Evolutionary conservation across 2,113 vertebrate species (phyloP).

Genomic region (Uria aalge): DNA sequence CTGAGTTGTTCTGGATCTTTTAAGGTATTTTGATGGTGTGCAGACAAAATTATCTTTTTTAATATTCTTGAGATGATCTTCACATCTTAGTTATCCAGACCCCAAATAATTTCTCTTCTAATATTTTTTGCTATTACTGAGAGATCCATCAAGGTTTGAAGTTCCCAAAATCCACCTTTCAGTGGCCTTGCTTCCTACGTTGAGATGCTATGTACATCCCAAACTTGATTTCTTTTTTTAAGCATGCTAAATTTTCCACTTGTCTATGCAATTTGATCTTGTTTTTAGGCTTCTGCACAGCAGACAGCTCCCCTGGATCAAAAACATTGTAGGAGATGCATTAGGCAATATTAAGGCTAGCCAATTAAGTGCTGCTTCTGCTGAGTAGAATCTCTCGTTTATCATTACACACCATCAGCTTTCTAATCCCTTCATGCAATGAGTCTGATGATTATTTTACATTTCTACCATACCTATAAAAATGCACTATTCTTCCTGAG

Average conservation of each 20-base stretch:
- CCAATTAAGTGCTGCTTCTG: neutral
- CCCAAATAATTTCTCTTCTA: neutral
- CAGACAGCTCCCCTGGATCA: neutral
- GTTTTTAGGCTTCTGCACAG: neutral
- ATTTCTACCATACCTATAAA: neutral
- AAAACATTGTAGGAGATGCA: neutral
- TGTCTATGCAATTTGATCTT: neutral
- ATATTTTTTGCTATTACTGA: neutral
- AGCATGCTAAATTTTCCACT: neutral
- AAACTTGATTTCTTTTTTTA: neutral
- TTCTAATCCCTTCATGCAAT: neutral
- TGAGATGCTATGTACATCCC: neutral
- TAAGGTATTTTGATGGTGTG: neutral
- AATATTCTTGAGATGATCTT: neutral
- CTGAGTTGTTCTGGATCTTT: neutral
- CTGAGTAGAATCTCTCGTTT: neutral
- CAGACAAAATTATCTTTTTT: neutral
- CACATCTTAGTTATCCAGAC: neutral
- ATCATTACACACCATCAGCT: neutral
- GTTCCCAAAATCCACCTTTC: neutral
- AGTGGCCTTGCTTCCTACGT: neutral
- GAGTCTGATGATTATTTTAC: neutral
- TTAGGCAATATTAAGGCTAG: neutral
- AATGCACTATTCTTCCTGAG: neutral
- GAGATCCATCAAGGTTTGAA: neutral